Conservation (phyloP, 1,140 invertebrate genomes). For the Pantala flavescens region DNA sequence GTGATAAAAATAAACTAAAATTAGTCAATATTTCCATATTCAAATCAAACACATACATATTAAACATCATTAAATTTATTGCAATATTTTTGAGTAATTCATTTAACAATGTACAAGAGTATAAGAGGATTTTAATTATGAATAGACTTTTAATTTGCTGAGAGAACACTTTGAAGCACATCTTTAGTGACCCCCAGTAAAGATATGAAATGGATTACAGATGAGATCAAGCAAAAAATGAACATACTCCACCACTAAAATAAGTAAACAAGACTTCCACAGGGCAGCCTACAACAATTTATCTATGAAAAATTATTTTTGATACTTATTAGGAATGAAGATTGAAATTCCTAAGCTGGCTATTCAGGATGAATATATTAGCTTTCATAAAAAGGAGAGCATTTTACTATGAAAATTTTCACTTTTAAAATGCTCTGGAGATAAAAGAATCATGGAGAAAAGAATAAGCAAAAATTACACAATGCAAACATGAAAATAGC, state of each 20-base stretch:
- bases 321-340: not conserved
- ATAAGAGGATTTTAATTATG: not conserved
- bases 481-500: too few relatives aligned
- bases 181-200: not conserved
- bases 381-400: not conserved
- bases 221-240: not conserved
- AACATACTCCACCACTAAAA: not conserved
- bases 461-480: too few relatives aligned
- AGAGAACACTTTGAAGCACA: not conserved
- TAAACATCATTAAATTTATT: conserved; percentile 9
- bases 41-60: not conserved
- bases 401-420: not conserved
- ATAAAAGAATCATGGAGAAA: too few relatives aligned
- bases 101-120: not conserved
- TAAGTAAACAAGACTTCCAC: not conserved
- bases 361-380: not conserved
- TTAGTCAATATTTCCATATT: too few relatives aligned
- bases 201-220: not conserved
- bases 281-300: not conserved
- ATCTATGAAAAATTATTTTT: not conserved
- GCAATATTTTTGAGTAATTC: not conserved
- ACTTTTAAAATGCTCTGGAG: too few relatives aligned
- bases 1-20: too few relatives aligned
- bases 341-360: not conserved
- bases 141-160: not conserved